phyloP scores from a whole-genome alignment of 2,113 vertebrate species.

The Emydura subglobosa region DNA sequence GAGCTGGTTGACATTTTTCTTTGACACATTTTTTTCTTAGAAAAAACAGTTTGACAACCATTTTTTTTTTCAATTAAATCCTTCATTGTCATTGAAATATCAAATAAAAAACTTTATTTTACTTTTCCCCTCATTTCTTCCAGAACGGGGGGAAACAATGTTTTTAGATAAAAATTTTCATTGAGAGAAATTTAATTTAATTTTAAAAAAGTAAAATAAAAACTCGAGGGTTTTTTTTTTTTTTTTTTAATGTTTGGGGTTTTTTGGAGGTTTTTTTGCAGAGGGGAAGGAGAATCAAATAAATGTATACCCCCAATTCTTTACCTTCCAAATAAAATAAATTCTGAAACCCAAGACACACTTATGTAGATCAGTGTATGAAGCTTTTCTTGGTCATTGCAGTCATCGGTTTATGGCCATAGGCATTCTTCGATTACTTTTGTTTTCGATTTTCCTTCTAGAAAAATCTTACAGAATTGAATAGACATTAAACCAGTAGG shows the following conservation, averaged over 20 bases:
- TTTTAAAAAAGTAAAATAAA: too few species aligned
- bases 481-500: not conserved
- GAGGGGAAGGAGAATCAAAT: not conserved
- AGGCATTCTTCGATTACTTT: not conserved
- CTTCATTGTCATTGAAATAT: slow-evolving; percentile 13
- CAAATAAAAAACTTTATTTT: not conserved
- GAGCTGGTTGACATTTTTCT: slow-evolving; percentile 26
- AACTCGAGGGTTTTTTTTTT: too few species aligned
- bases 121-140: not conserved
- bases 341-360: not conserved
- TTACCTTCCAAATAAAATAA: not conserved
- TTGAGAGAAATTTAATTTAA: not conserved
- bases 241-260: too few species aligned
- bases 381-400: not conserved
- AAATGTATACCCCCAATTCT: not conserved
- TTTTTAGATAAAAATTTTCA: not conserved
- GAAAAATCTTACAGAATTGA: not conserved
- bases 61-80: slow-evolving; percentile 7
- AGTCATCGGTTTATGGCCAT: not conserved
- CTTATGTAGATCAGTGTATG: not conserved
- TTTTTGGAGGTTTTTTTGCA: too few species aligned
- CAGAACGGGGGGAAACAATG: not conserved
- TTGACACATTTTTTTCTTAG: not conserved
- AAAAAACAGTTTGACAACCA: slow-evolving; percentile 34
- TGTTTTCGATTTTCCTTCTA: not conserved